These are phyloP conservation scores for Cyprinodon diabolis DNA, from an alignment of 2,797 vertebrate species.

Conservation along the genomic window DNA sequence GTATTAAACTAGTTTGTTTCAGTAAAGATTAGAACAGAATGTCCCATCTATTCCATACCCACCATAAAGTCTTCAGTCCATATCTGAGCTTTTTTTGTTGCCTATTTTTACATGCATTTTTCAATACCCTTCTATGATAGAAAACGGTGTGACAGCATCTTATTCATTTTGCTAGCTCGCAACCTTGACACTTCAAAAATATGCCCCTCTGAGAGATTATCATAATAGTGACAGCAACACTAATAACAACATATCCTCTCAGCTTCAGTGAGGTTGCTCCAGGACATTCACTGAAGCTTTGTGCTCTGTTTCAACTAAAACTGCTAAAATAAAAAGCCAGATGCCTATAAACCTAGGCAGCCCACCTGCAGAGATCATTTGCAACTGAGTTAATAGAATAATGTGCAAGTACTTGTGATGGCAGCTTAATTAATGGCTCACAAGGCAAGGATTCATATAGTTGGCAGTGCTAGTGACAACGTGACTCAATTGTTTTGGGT, in stretches of 20 bases:
- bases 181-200: neutral
- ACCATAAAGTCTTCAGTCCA: no score
- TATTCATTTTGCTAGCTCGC: neutral
- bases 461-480: slow-evolving; percentile 24
- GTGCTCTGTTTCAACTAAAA: slow-evolving; percentile 12
- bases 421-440: slow-evolving; percentile 47
- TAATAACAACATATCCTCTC: slow-evolving; percentile 7
- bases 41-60: neutral
- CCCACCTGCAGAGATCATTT: slow-evolving; percentile 50
- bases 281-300: neutral
- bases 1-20: neutral
- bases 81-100: neutral
- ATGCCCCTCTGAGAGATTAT: neutral
- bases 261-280: slow-evolving; percentile 25
- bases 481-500: slow-evolving; percentile 14
- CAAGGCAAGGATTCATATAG: slow-evolving; percentile 25
- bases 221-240: slow-evolving; percentile 17
- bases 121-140: neutral
- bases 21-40: neutral
- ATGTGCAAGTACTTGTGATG: slow-evolving; percentile 35
- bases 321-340: slow-evolving; percentile 18
- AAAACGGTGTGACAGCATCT: neutral
- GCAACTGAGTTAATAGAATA: slow-evolving; percentile 52
- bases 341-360: slow-evolving; percentile 18
- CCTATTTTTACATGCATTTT: neutral